These are phyloP conservation scores for Centrocercus urophasianus DNA, from an alignment of 2,113 vertebrate species.

Conservation along the genomic window DNA sequence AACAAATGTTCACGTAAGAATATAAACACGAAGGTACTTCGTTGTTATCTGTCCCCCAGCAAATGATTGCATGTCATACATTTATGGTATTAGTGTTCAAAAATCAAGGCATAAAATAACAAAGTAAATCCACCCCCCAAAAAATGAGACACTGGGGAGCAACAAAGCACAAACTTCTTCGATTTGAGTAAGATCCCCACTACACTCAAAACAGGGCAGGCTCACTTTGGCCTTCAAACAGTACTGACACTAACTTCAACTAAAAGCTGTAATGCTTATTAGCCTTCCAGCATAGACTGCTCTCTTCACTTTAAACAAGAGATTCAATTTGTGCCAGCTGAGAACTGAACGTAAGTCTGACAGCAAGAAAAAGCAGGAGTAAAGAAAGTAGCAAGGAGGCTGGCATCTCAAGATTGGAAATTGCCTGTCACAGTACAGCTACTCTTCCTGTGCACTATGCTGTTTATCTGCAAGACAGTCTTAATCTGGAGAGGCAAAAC, in stretches of 20 bases:
- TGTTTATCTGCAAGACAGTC: background rate
- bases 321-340: background rate
- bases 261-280: background rate
- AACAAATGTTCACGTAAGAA: background rate
- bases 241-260: background rate
- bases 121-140: background rate
- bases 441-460: background rate
- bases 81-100: background rate
- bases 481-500: background rate
- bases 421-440: background rate
- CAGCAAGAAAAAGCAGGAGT: background rate
- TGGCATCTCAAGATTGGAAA: background rate
- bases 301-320: background rate
- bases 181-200: background rate
- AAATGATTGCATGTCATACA: background rate
- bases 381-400: background rate
- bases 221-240: background rate
- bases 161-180: background rate
- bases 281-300: background rate
- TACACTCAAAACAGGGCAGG: background rate
- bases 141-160: background rate
- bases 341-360: background rate
- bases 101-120: background rate
- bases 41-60: background rate
- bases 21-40: background rate